Conservation (phyloP, 2,113 vertebrate species). For the Rattus rattus region DNA sequence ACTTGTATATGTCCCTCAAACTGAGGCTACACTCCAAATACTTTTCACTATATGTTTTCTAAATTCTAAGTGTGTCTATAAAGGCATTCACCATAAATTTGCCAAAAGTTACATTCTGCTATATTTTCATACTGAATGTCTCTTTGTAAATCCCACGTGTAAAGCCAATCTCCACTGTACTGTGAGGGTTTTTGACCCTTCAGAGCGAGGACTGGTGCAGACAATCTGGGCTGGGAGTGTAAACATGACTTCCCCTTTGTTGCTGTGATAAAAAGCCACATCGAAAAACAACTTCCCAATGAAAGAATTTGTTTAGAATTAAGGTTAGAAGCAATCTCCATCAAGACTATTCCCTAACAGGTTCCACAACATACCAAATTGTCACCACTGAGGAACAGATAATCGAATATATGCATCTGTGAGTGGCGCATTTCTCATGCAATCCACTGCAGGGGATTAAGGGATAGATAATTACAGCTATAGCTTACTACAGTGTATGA, state of each 20-base stretch:
- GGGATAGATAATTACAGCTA: neutral
- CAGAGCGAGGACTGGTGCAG: neutral
- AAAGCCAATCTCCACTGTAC: neutral
- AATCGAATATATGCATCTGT: neutral
- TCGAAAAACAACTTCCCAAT: neutral
- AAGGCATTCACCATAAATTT: neutral
- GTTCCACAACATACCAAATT: neutral
- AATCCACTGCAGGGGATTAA: neutral
- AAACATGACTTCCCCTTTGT: neutral
- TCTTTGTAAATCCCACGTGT: too few species aligned
- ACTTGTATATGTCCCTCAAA: too few species aligned
- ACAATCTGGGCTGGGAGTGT: neutral
- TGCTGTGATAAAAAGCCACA: neutral
- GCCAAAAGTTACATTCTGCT: neutral
- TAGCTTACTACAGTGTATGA: neutral
- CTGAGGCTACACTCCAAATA: neutral
- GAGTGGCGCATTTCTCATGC: neutral
- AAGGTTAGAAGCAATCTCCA: neutral
- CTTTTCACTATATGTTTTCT: neutral
- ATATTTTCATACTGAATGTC: neutral
- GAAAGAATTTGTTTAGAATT: neutral
- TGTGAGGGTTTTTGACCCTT: neutral
- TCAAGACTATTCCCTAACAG: too few species aligned
- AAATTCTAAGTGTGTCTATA: neutral
- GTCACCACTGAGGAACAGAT: neutral